Evolutionary conservation across 64 coral and sea anemone species (phyloP), one percentile per base, ranked within the genome.

Genomic region (Orbicella faveolata): DNA sequence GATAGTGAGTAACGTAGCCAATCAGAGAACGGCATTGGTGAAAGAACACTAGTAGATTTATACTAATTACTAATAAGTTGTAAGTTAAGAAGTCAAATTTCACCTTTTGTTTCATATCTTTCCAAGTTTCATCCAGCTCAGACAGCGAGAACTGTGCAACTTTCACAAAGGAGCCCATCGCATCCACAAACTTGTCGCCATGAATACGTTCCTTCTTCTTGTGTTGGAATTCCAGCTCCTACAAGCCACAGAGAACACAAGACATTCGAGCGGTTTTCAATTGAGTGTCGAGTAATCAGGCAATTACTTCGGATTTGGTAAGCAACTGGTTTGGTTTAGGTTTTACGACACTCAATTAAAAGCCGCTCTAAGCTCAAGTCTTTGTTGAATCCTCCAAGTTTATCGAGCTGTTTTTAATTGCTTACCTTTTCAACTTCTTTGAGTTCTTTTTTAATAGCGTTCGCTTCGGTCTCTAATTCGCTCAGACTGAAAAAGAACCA

Each of bases 361-460:
- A 48, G 44, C 44, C 2, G 7, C 44, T 48, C 44, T 48, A 48
- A 48, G 44, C 44, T 48, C 44, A 48, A 48, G 44, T 48, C 44
- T 48, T 48, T 6, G 7, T 48, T 6, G 44, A 48, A 48, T 48
- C 44, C 4, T 48, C 44, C 7, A 48, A 0, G 44, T 48, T 59
- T 59, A 59, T 14, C 1, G 23, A 90, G 16, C 13, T 61, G 2
- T 85, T 15, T 25, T 52, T 7, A 19, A 39, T 11, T 62, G 21
- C 61, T 63, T 90, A 98, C 96, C 94, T 99, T 99, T 34, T 99
- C 97, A 14, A 99, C 91, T 23, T 93, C 97, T 80, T 99, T 99
- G 3, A 99, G 67, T 80, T 99, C 97, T 75, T 90, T 96, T 95
- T 92, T 95, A 18, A 99, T 30, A 39, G 91, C 83, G 23, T 80